These are phyloP conservation scores for Barypeithes pellucidus DNA, from an alignment of 2,888 invertebrate genomes.

Conservation along the genomic window DNA sequence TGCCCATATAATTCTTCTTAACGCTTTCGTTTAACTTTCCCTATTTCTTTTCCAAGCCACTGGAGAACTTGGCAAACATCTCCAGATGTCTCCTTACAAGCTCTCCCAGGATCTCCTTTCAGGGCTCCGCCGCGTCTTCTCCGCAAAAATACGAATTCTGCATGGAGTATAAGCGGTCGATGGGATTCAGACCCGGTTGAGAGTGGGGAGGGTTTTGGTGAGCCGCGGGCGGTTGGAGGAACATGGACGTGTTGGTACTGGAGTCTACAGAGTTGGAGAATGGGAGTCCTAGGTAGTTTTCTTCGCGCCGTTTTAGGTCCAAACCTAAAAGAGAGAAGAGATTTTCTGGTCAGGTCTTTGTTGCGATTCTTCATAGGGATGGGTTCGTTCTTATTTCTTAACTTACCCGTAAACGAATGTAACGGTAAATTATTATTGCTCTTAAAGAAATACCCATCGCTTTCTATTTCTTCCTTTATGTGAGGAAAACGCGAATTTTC, in stretches of 20 bases:
- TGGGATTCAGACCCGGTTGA: slow-evolving; percentile 73
- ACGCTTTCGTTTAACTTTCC: neutral
- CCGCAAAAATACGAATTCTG: slow-evolving; percentile 78
- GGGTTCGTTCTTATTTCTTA: too few species aligned
- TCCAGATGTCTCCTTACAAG: slow-evolving; percentile 48
- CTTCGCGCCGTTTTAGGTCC: slow-evolving; percentile 63
- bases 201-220: slow-evolving; percentile 67
- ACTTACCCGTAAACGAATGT: slow-evolving; percentile 62
- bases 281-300: slow-evolving; percentile 64
- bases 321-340: slow-evolving; percentile 58
- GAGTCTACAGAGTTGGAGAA: slow-evolving; percentile 62
- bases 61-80: slow-evolving; percentile 46
- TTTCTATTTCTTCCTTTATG: slow-evolving; percentile 71
- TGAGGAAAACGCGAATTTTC: slow-evolving; percentile 66
- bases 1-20: too few species aligned
- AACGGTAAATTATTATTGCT: slow-evolving; percentile 60
- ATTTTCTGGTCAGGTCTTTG: too few species aligned
- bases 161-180: slow-evolving; percentile 78
- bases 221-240: slow-evolving; percentile 67
- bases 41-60: slow-evolving; percentile 24
- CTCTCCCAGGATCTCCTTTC: slow-evolving; percentile 47
- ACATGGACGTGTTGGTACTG: slow-evolving; percentile 60
- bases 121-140: slow-evolving; percentile 66
- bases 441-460: slow-evolving; percentile 64
- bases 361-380: too few species aligned